A percentile compares a stretch with the other conserved stretches of the same genome.
Conservation (phyloP, 2,797 vertebrate genomes). For the Decapterus maruadsi region DNA sequence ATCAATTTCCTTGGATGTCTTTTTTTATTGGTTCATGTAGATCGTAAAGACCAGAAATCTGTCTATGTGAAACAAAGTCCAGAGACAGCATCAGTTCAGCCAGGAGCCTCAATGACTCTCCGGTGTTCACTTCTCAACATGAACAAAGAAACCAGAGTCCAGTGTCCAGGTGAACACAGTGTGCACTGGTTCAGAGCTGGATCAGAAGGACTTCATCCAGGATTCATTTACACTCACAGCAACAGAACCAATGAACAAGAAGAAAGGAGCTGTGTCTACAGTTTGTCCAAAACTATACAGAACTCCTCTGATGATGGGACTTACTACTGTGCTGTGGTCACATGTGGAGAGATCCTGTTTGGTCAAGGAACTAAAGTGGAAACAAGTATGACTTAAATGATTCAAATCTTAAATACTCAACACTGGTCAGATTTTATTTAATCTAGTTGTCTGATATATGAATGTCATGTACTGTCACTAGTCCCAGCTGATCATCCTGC, state of each 20-base stretch:
- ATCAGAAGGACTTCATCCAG: too few relatives aligned
- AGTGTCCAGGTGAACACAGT: constrained; percentile 39
- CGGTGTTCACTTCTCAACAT: constrained; percentile 44
- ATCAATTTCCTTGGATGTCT: neutral
- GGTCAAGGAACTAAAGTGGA: constrained; percentile 56
- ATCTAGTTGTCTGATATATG: too few relatives aligned
- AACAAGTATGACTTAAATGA: constrained; percentile 5
- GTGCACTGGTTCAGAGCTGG: constrained; percentile 56
- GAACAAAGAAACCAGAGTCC: neutral
- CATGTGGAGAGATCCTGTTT: constrained; percentile 69
- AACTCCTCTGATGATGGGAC: constrained; percentile 43
- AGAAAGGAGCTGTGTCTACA: too few relatives aligned
- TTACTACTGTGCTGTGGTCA: constrained; percentile 71
- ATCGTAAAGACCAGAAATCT: constrained; percentile 1
- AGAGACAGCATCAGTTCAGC: neutral
- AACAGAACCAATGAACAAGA: too few relatives aligned
- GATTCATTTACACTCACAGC: too few relatives aligned
- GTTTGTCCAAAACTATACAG: too few relatives aligned
- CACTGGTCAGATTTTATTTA: too few relatives aligned
- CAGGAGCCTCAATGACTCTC: constrained; percentile 15
- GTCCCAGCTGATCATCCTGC: too few relatives aligned
- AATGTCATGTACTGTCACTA: too few relatives aligned
- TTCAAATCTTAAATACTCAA: neutral
- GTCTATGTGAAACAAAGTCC: neutral
- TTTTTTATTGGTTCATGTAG: constrained; percentile 9